phyloP scores from a whole-genome alignment of 2,113 vertebrate species.

The Rhabdornis inornatus region DNA sequence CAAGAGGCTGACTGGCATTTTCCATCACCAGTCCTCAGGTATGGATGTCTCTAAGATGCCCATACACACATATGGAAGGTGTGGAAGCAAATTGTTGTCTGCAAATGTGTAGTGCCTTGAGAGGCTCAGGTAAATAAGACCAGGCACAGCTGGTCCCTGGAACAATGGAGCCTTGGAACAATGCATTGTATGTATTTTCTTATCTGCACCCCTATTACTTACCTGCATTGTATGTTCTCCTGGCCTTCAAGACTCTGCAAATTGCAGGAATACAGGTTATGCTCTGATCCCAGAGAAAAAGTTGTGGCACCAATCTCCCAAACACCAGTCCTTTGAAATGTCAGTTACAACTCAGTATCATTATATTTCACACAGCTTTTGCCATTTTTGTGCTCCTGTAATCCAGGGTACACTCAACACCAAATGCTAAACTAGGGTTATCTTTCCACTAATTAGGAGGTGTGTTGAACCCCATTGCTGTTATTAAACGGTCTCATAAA shows the following conservation, averaged over 20 bases:
- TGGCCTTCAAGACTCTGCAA: neutral
- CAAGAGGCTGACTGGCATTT: neutral
- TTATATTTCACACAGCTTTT: neutral
- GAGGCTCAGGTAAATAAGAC: neutral
- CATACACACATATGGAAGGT: fast-evolving
- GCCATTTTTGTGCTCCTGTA: neutral
- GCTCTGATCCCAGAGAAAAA: neutral
- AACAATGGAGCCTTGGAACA: neutral
- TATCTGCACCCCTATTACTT: fast-evolving
- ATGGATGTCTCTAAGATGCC: neutral
- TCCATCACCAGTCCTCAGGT: neutral
- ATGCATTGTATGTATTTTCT: neutral
- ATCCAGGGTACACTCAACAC: neutral
- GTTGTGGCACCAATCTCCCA: neutral
- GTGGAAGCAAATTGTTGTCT: neutral
- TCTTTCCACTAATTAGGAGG: neutral
- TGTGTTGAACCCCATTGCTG: neutral
- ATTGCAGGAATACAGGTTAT: neutral
- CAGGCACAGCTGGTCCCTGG: neutral
- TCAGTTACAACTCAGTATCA: neutral
- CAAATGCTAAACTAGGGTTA: neutral
- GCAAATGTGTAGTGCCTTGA: neutral
- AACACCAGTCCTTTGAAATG: neutral
- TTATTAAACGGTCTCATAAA: neutral
- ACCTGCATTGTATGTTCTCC: neutral